These are phyloP conservation scores for Papilio dardanus DNA, from an alignment of 1,140 invertebrate genomes.

Conservation along the genomic window DNA sequence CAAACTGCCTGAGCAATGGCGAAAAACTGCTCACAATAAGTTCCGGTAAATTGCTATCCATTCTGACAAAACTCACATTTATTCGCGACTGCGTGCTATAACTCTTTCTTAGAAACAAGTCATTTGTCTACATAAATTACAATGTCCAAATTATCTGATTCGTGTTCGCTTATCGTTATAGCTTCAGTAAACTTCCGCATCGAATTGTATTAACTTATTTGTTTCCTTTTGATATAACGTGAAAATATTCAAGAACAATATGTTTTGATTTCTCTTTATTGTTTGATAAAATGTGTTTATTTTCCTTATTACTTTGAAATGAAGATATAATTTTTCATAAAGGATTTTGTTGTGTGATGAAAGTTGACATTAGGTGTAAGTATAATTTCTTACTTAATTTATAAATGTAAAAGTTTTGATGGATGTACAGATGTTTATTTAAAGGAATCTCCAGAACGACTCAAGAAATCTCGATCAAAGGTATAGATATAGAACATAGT, in stretches of 20 bases:
- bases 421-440: no score
- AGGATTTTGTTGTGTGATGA: no score
- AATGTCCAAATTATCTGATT: constrained; percentile 36
- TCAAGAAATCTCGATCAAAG: no score
- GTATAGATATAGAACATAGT: no score
- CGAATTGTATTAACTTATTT: constrained; percentile 16
- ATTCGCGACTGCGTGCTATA: neutral
- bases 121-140: constrained; percentile 35
- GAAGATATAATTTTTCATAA: no score
- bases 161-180: constrained; percentile 26
- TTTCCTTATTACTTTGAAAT: neutral
- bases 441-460: no score
- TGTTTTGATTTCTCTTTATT: neutral
- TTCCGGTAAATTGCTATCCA: neutral
- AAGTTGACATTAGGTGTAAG: no score
- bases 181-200: constrained; percentile 16
- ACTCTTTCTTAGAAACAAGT: constrained; percentile 26
- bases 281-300: neutral
- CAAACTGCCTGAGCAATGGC: no score
- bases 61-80: constrained; percentile 18
- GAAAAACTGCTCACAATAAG: no score
- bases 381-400: no score
- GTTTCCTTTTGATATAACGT: constrained; percentile 4
- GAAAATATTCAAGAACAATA: neutral
- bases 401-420: no score